These are phyloP conservation scores for Papilio dardanus DNA, from an alignment of 1,140 invertebrate genomes.

Conservation along the genomic window DNA sequence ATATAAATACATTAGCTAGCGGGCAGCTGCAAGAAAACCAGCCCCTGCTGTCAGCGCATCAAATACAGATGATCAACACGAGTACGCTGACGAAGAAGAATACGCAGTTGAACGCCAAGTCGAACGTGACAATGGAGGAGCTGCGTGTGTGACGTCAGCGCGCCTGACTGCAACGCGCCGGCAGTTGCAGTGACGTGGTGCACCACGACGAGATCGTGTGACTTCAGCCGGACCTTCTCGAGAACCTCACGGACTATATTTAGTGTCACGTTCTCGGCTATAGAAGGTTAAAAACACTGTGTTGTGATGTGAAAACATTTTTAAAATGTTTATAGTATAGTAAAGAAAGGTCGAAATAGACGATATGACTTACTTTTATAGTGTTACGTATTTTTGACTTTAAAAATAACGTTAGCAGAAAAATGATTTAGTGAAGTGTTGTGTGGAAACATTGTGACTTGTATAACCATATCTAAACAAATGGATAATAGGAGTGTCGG, in stretches of 20 bases:
- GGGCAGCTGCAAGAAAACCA: constrained; percentile 86
- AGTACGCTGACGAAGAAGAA: constrained; percentile 87
- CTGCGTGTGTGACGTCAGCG: constrained; percentile 90
- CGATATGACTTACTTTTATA: neutral
- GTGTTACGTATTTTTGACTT: neutral
- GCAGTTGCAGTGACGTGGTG: constrained; percentile 80
- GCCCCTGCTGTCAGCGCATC: constrained; percentile 84
- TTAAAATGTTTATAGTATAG: too few species aligned
- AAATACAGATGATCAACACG: constrained; percentile 86
- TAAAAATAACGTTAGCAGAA: neutral
- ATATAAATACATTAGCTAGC: constrained; percentile 83
- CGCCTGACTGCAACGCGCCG: constrained; percentile 81
- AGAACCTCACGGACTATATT: constrained; percentile 72
- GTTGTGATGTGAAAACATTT: constrained; percentile 40
- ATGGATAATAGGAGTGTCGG: constrained; percentile 22
- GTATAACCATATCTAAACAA: constrained; percentile 31
- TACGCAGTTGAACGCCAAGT: constrained; percentile 84
- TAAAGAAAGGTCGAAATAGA: too few species aligned
- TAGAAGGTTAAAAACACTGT: constrained; percentile 49
- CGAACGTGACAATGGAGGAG: constrained; percentile 88
- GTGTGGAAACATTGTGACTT: constrained; percentile 8
- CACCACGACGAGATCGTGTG: constrained; percentile 82
- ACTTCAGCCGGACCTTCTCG: constrained; percentile 80
- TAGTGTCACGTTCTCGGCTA: constrained; percentile 50
- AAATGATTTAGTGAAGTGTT: constrained; percentile 29